Conservation (phyloP, 2,113 vertebrate genomes). For the Peromyscus leucopus region DNA sequence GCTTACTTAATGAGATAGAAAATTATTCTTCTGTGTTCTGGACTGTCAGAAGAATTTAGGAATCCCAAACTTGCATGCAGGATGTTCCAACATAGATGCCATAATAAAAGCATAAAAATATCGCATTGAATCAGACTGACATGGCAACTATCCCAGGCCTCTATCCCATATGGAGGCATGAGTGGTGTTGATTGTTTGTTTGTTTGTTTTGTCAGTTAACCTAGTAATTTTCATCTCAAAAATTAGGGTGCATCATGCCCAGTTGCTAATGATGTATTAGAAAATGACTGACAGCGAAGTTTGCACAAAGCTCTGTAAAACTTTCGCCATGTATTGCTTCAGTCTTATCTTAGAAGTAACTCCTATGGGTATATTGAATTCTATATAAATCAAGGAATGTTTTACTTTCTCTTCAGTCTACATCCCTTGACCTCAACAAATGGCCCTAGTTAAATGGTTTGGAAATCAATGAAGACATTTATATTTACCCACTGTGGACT, state of each 20-base stretch:
- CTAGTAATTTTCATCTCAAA: constrained; percentile 52
- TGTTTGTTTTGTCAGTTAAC: constrained; percentile 8
- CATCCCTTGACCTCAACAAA: constrained; percentile 40
- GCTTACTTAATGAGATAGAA: constrained; percentile 73
- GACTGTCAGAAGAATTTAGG: constrained; percentile 61
- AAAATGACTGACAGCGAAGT: background rate
- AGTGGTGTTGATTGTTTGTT: background rate
- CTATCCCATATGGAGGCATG: background rate
- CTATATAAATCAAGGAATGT: constrained; percentile 30
- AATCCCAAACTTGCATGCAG: constrained; percentile 53
- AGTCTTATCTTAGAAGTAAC: background rate
- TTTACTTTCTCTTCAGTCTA: constrained; percentile 58
- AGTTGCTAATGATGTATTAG: background rate
- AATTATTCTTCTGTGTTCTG: constrained; percentile 67
- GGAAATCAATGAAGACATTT: constrained; percentile 35
- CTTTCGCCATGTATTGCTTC: constrained; percentile 10
- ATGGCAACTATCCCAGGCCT: constrained; percentile 44
- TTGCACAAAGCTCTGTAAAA: constrained; percentile 22
- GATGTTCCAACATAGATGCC: background rate
- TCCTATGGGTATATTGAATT: constrained; percentile 19
- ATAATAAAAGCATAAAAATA: constrained; percentile 60
- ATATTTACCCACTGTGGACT: constrained; percentile 44
- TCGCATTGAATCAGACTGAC: constrained; percentile 20
- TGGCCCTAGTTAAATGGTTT: constrained; percentile 15
- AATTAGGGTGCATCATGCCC: background rate